phyloP scores from a whole-genome alignment of 2,888 invertebrate species.

The Patella pellucida region DNA sequence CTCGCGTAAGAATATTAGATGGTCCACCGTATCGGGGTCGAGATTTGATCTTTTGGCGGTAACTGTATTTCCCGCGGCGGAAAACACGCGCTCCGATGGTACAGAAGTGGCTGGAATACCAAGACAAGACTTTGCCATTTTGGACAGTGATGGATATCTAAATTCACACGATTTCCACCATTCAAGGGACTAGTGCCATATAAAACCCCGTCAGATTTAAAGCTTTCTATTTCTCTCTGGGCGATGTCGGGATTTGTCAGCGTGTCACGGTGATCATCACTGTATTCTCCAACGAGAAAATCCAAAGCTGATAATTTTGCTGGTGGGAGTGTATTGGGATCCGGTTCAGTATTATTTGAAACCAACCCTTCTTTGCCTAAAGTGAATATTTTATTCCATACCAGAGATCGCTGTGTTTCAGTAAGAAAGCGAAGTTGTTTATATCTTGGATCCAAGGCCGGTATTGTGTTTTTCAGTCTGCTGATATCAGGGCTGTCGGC shows the following conservation, averaged over 20 bases:
- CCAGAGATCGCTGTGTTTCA: not conserved
- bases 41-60: slow-evolving; percentile 12
- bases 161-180: slow-evolving; percentile 13
- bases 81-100: slow-evolving; percentile 15
- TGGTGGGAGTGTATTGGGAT: not conserved
- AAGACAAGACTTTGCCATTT: not conserved
- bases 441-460: slow-evolving; percentile 18
- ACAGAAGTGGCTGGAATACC: slow-evolving; percentile 18
- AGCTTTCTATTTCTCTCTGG: not conserved
- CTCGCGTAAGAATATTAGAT: slow-evolving; percentile 3
- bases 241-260: not conserved
- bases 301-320: slow-evolving; percentile 9
- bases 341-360: not conserved
- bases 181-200: slow-evolving; percentile 10
- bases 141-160: not conserved
- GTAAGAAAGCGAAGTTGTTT: slow-evolving; percentile 2
- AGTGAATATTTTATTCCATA: too few relatives aligned
- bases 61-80: slow-evolving; percentile 18
- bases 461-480: not conserved
- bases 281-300: not conserved
- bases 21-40: slow-evolving; percentile 7
- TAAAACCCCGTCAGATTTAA: not conserved
- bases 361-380: not conserved
- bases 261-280: not conserved
- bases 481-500: not conserved